These are phyloP conservation scores for Hormiphora californensis DNA, from an alignment of 37 sponge, comb jelly and placozoan species.

Conservation along the genomic window DNA sequence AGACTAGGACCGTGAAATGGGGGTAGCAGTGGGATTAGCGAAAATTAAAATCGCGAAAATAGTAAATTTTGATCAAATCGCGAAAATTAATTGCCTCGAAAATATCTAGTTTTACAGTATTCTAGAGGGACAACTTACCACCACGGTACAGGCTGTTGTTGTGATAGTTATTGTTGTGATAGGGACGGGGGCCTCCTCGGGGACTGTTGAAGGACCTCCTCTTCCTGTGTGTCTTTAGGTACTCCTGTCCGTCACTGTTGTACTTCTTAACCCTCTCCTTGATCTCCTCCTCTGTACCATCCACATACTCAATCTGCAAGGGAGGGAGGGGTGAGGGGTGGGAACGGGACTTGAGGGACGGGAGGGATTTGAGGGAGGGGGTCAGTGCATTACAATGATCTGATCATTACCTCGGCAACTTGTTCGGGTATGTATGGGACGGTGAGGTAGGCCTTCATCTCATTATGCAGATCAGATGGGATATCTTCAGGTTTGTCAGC, in stretches of 20 bases:
- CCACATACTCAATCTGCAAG: neutral
- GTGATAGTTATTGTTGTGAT: slow-evolving; percentile 11
- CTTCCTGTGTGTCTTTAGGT: neutral
- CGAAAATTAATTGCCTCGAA: too few species aligned
- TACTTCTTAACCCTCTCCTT: neutral
- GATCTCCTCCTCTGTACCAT: neutral
- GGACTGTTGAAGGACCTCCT: too few species aligned
- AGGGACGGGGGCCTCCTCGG: too few species aligned
- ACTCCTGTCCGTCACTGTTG: slow-evolving; percentile 29
- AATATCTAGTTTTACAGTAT: too few species aligned
- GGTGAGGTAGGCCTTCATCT: slow-evolving; percentile 35
- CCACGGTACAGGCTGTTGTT: neutral
- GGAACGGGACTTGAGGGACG: neutral
- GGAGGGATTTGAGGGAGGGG: neutral
- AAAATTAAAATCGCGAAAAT: too few species aligned
- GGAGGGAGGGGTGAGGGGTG: neutral
- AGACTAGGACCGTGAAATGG: too few species aligned
- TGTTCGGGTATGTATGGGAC: neutral
- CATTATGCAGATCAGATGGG: slow-evolving; percentile 2
- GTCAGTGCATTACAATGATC: neutral
- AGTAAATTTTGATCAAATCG: too few species aligned
- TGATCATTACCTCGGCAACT: neutral
- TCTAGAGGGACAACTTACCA: too few species aligned
- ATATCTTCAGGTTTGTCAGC: slow-evolving; percentile 8
- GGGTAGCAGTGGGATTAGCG: too few species aligned